Percentiles rank a stretch among this genome's conserved stretches.
These are phyloP conservation scores for Cydia pomonella DNA, from an alignment of 1,140 invertebrate species.

Conservation along the genomic window DNA sequence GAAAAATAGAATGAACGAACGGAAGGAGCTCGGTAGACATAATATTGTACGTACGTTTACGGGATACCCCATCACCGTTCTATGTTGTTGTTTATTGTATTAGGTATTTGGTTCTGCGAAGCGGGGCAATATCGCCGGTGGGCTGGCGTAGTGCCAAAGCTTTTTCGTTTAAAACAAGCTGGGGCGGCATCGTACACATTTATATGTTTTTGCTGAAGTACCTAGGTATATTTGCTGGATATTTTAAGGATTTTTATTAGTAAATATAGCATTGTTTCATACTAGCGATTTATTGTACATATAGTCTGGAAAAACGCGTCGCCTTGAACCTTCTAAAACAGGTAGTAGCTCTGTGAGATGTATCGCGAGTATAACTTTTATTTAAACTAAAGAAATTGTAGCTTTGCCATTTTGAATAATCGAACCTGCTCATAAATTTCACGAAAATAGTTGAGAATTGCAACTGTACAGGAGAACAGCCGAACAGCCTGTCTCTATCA, in stretches of 20 bases:
- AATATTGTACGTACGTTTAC: slow-evolving; percentile 1
- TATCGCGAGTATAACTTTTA: too few species aligned
- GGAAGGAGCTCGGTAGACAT: background rate
- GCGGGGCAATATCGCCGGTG: slow-evolving; percentile 14
- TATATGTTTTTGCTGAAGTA: slow-evolving; percentile 1
- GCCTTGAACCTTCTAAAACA: too few species aligned
- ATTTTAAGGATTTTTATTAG: background rate
- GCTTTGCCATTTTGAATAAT: too few species aligned
- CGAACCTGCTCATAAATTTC: too few species aligned
- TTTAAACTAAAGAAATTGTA: too few species aligned
- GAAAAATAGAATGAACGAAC: background rate
- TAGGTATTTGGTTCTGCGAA: slow-evolving; percentile 25
- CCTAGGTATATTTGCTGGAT: background rate
- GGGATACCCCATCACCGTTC: background rate
- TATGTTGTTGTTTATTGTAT: slow-evolving; percentile 24
- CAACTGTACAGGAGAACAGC: too few species aligned
- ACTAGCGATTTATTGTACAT: too few species aligned
- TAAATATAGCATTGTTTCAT: too few species aligned
- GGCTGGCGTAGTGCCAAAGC: slow-evolving; percentile 11
- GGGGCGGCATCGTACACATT: slow-evolving; percentile 19
- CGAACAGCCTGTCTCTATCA: too few species aligned
- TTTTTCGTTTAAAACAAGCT: slow-evolving; percentile 29
- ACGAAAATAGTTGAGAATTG: too few species aligned
- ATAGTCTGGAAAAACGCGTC: too few species aligned
- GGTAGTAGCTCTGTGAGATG: too few species aligned